Evolutionary conservation across 1,140 invertebrate genomes (phyloP).

Genomic region (Drosophila ficusphila): DNA sequence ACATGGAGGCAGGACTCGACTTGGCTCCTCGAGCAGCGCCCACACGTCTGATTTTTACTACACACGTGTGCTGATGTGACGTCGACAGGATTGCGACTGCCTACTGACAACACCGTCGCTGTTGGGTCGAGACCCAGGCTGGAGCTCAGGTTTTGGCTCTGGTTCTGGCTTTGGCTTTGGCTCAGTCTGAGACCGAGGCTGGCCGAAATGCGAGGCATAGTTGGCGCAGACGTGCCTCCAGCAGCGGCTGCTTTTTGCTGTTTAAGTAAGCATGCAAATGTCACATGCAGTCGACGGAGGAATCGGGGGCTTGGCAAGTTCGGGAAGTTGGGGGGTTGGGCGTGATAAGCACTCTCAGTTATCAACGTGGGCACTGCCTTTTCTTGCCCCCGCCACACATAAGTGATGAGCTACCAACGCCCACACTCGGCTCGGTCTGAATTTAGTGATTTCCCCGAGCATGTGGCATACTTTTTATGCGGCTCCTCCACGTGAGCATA

Average conservation of each 20-base stretch:
- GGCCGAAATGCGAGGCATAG: constrained; percentile 40
- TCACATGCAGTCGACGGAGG: constrained; percentile 62
- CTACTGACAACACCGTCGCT: constrained; percentile 51
- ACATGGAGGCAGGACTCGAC: constrained; percentile 48
- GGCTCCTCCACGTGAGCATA: constrained; percentile 62
- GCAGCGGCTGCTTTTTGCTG: constrained; percentile 64
- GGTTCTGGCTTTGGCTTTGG: background rate
- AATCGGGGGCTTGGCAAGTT: background rate
- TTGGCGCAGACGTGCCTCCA: constrained; percentile 69
- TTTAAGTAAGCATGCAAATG: constrained; percentile 83
- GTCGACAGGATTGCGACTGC: constrained; percentile 68
- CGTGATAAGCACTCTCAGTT: constrained; percentile 77
- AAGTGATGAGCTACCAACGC: constrained; percentile 67
- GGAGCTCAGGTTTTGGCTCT: background rate
- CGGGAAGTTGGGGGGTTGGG: constrained; percentile 1
- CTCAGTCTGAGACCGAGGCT: constrained; percentile 5
- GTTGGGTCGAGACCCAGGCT: constrained; percentile 8
- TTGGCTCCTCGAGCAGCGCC: constrained; percentile 10
- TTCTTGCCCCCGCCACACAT: constrained; percentile 26
- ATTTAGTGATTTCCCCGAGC: constrained; percentile 81
- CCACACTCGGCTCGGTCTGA: constrained; percentile 57
- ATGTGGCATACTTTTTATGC: constrained; percentile 72
- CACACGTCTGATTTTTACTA: constrained; percentile 81
- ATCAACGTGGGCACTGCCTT: constrained; percentile 53
- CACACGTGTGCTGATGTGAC: constrained; percentile 78